A percentile compares a stretch with the other conserved stretches of the same genome.
phyloP scores from a whole-genome alignment of 2,797 vertebrate species.

The Netta rufina region DNA sequence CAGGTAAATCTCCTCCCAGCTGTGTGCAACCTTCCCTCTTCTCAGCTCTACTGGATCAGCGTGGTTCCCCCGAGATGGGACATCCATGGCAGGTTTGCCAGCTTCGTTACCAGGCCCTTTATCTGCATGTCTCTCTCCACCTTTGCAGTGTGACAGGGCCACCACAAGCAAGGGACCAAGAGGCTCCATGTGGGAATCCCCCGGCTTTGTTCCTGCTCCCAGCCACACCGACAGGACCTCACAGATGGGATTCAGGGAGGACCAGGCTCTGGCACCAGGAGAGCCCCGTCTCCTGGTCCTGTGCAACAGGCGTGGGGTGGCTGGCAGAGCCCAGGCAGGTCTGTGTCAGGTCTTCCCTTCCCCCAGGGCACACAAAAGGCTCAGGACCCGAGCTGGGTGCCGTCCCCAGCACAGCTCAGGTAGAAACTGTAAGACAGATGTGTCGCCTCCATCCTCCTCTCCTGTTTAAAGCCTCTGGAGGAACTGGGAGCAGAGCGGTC shows the following conservation, averaged over 20 bases:
- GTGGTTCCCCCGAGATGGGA: background rate
- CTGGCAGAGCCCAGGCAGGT: background rate
- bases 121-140: background rate
- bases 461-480: background rate
- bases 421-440: background rate
- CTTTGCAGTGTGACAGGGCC: background rate
- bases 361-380: background rate
- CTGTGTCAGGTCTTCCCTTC: background rate
- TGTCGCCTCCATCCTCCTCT: background rate
- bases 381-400: background rate
- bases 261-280: background rate
- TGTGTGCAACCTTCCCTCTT: background rate
- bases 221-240: background rate
- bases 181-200: background rate
- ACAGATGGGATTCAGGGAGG: background rate
- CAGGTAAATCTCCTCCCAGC: background rate
- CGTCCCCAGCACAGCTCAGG: background rate
- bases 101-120: background rate
- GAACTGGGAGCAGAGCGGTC: background rate
- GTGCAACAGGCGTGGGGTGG: background rate
- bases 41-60: background rate
- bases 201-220: background rate
- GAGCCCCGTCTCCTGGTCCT: fast-evolving
- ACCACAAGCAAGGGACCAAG: background rate
- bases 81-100: background rate